Percentiles rank a stretch among this genome's conserved stretches.
Conservation (phyloP, 1,140 invertebrate species). For the Orussus abietinus region DNA sequence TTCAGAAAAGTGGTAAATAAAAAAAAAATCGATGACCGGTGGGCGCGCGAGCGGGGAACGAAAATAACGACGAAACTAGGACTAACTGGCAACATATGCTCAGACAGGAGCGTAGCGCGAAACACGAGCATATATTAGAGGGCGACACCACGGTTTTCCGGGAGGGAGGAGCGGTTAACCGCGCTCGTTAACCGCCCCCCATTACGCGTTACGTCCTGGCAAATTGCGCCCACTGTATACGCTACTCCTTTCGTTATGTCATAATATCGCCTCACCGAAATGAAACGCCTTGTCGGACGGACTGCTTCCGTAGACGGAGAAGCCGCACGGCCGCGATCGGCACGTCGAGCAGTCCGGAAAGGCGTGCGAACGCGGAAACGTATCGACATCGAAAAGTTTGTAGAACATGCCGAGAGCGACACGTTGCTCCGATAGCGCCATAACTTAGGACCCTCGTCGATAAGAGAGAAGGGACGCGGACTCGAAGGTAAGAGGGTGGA, state of each 20-base stretch:
- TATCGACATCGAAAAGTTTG: conserved; percentile 51
- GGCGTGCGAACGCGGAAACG: conserved; percentile 39
- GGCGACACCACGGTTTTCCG: conserved; percentile 7
- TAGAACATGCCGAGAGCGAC: conserved; percentile 44
- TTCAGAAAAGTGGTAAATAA: too few species aligned
- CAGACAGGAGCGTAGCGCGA: conserved; percentile 4
- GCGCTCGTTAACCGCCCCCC: conserved; percentile 10
- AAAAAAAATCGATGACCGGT: too few species aligned
- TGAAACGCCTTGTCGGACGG: too few species aligned
- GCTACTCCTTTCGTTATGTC: background rate
- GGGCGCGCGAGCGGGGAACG: too few species aligned
- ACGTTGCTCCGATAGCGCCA: conserved; percentile 46
- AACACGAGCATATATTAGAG: conserved; percentile 8
- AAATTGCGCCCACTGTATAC: background rate
- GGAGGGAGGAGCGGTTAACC: conserved; percentile 6
- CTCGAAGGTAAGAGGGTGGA: too few species aligned
- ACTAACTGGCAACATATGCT: conserved; percentile 9
- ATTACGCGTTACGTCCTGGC: background rate
- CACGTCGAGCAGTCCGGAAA: conserved; percentile 34
- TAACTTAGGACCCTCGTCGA: conserved; percentile 41
- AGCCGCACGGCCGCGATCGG: too few species aligned
- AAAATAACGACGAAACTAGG: too few species aligned
- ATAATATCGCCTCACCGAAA: background rate
- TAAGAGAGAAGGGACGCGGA: conserved; percentile 29
- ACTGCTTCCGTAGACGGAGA: too few species aligned